Base-by-base conservation (phyloP, 2,113 vertebrate genomes). In the Oryzias javanicus region DNA sequence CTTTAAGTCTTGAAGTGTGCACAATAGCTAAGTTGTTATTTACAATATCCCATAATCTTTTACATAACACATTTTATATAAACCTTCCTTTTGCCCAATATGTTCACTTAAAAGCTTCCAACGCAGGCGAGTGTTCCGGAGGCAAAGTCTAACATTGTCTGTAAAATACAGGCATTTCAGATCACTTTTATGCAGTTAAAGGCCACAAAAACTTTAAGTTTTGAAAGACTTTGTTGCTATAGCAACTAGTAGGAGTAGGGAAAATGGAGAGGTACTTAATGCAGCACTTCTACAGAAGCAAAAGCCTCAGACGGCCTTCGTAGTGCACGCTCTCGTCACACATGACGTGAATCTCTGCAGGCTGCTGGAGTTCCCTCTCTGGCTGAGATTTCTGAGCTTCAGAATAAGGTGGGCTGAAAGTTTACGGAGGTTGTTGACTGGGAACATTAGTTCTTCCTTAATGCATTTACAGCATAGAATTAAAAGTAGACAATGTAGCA, bases 341-440 rank as follows among this genome's bases (percentile, higher is more conserved):
- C 22, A 65, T 64, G 69, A 73, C 67, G 67, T 70, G 66, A 42
- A 58, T 76, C 68, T 68, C 49, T 74, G 72, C 66, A 72, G 67
- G 70, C 40, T 42, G 19, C 48, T 49, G 67, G 67, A 74, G 55
- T 70, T 76, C 50, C 74, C 74, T 62, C 16, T 70, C 16, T 56
- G 49, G 19, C 66, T 59, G 51, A 60, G 75, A 66, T 4, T 42
- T 67, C 52, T 53, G 48, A n/a, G 40, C 1, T 22, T 42, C 24
- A 45, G 41, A 67, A 3, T 15, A 68, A 27, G 63, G 70, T 56
- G 48, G 7, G 46, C 72, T 48, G 67, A 49, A 58, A 64, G 64
- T 35, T 35, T 10, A 35, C 29, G 3, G 29, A 35, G 55, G 72
- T 46, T 44, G 41, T 42, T 70, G 18, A 62, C 58, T 18, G 24